A percentile compares a stretch with the other conserved stretches of the same genome.
phyloP scores from a whole-genome alignment of 2,797 vertebrate species.

The Protosalanx chinensis region DNA sequence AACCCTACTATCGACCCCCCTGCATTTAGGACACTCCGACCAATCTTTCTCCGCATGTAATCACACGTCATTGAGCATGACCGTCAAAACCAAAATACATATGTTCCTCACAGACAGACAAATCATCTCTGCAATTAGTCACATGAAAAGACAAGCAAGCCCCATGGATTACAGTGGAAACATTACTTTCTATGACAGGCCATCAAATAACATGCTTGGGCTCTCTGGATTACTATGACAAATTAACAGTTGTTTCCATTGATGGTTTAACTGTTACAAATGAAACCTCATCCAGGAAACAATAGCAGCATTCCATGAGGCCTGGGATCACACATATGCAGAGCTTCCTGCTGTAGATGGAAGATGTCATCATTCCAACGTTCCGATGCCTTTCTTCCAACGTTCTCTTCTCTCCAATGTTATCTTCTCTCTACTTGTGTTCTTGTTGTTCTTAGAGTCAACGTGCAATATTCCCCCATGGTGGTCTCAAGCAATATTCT shows the following conservation, averaged over 20 bases:
- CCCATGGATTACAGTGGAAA: conserved; percentile 38
- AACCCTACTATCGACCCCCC: conserved; percentile 42
- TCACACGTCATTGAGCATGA: conserved; percentile 37
- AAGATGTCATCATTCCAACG: not conserved
- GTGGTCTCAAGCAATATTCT: too few species aligned
- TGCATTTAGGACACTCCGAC: conserved; percentile 32
- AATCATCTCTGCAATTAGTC: conserved; percentile 59
- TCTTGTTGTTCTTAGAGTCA: too few species aligned
- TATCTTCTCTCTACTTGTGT: too few species aligned
- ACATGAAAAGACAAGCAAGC: conserved; percentile 46
- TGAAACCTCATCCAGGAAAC: conserved; percentile 38
- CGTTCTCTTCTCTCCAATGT: not conserved
- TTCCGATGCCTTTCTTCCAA: not conserved
- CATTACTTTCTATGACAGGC: conserved; percentile 49
- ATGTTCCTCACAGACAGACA: conserved; percentile 59
- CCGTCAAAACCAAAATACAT: conserved; percentile 54
- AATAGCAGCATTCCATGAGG: conserved; percentile 17
- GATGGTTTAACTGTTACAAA: conserved; percentile 43
- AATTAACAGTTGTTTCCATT: conserved; percentile 47
- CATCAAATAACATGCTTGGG: conserved; percentile 47
- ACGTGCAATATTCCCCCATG: too few species aligned
- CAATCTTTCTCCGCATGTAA: conserved; percentile 19
- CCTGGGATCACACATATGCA: conserved; percentile 13
- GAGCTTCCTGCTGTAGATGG: not conserved
- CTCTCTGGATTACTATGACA: conserved; percentile 52